phyloP scores from a whole-genome alignment of 2,113 vertebrate species.

The Tympanuchus pallidicinctus region DNA sequence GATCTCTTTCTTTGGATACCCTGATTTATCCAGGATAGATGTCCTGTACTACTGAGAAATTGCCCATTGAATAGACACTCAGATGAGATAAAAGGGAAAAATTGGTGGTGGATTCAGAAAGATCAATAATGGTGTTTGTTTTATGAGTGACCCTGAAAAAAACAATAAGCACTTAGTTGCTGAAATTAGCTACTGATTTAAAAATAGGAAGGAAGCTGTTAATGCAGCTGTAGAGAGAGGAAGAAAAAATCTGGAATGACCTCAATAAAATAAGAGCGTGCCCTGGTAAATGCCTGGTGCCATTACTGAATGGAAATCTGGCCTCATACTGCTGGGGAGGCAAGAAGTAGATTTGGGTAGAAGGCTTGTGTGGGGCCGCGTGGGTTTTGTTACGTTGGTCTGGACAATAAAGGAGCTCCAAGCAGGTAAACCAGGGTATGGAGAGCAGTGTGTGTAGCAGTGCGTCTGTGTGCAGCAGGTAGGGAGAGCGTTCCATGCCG shows the following conservation, averaged over 20 bases:
- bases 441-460: background rate
- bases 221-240: background rate
- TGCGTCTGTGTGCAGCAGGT: background rate
- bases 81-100: slow-evolving; percentile 51
- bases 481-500: background rate
- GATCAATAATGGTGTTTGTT: slow-evolving; percentile 66
- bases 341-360: background rate
- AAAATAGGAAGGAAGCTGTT: slow-evolving; percentile 70
- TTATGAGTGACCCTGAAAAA: slow-evolving; percentile 67
- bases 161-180: slow-evolving; percentile 69
- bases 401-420: background rate
- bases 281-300: slow-evolving; percentile 11
- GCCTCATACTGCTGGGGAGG: background rate
- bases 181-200: slow-evolving; percentile 69
- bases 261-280: slow-evolving; percentile 40
- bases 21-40: slow-evolving; percentile 25
- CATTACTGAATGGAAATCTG: slow-evolving; percentile 16
- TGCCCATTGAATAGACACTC: slow-evolving; percentile 14
- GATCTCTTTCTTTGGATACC: slow-evolving; percentile 3
- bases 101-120: slow-evolving; percentile 36
- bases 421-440: background rate
- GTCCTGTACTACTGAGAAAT: slow-evolving; percentile 49
- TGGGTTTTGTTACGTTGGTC: background rate
- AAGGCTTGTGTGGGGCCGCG: background rate
- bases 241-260: slow-evolving; percentile 54